Evolutionary conservation across 2,888 invertebrate genomes (phyloP), one percentile per base, ranked within the genome.

Genomic region (Phasia obesa): DNA sequence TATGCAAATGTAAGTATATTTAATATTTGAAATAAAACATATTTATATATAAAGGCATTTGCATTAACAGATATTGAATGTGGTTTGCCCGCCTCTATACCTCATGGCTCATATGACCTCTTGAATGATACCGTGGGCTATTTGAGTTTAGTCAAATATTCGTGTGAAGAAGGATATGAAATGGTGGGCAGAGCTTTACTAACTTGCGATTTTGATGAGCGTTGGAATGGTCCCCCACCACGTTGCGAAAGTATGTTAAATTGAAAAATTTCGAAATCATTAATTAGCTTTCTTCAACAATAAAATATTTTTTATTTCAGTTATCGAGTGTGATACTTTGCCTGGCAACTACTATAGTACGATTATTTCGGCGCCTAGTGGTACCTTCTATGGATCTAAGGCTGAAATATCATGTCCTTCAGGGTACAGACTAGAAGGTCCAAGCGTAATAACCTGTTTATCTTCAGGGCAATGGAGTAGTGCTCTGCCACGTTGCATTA

Each of bases 201-300:
- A 15, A 95, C 96, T 3, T 98, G 98, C 88, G 98, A 98, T 90
- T 95, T 97, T 86, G 97, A 98, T 87, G 97, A 97, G 90, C 93
- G 97, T 67, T 98, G 97, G 97, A 97, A 97, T 88, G 97, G 97
- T 55, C 97, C 97, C 2, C 97, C 97, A 64, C 97, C 97, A 0
- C 92, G 95, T 86, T 97, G 97, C 91, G 96, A 97, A 91, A 93
- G 96, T 96, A 89, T 92, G 92, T 91, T 5, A 0, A 19, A 13
- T 6, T 23, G 23, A 51, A 53, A 51, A 19, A 1, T 4, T 17
- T 13, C n/a, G 13, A 4, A 17, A 13, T n/a, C n/a, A 9, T 9
- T 17, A 21, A 27, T n/a, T 55, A n/a, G 17, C n/a, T 27, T 69
- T n/a, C 1, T 35, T 11, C 1, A 2, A 35, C 2, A 9, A 19